Conservation (phyloP, 2,888 invertebrate genomes). For the Boloria selene region DNA sequence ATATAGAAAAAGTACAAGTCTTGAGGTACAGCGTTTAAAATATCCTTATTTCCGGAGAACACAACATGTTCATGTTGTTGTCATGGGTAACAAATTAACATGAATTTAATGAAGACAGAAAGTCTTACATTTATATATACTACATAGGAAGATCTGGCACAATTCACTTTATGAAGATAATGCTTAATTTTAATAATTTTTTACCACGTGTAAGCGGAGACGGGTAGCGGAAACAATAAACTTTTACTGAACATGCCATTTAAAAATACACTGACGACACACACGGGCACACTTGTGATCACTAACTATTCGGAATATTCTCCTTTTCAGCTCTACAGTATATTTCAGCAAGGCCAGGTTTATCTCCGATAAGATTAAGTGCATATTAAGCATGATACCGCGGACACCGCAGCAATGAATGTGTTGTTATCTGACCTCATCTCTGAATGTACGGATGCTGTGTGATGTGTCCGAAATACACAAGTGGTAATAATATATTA, state of each 20-base stretch:
- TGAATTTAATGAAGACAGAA: no score
- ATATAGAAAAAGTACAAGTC: no score
- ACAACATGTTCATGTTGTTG: no score
- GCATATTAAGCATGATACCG: slow-evolving; percentile 8
- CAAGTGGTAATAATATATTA: background rate
- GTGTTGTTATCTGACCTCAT: slow-evolving; percentile 10
- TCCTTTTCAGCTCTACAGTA: background rate
- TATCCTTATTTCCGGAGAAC: no score
- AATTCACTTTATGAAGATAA: background rate
- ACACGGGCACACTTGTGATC: background rate
- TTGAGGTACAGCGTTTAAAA: no score
- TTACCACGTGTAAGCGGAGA: slow-evolving; percentile 57
- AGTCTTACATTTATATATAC: background rate
- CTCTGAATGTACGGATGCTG: background rate
- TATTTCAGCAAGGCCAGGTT: slow-evolving; percentile 12
- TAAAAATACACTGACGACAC: background rate
- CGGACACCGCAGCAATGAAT: slow-evolving; percentile 3
- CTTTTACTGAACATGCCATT: slow-evolving; percentile 38
- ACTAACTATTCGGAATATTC: background rate
- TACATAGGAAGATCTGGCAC: background rate
- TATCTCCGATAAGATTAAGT: slow-evolving; percentile 27
- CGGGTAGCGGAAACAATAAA: slow-evolving; percentile 55
- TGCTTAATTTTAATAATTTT: slow-evolving; percentile 10
- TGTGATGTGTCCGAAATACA: background rate
- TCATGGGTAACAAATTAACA: no score